A percentile compares a stretch with the other conserved stretches of the same genome.
Conservation (phyloP, 2,888 invertebrate species). For the Hipparchia semele region DNA sequence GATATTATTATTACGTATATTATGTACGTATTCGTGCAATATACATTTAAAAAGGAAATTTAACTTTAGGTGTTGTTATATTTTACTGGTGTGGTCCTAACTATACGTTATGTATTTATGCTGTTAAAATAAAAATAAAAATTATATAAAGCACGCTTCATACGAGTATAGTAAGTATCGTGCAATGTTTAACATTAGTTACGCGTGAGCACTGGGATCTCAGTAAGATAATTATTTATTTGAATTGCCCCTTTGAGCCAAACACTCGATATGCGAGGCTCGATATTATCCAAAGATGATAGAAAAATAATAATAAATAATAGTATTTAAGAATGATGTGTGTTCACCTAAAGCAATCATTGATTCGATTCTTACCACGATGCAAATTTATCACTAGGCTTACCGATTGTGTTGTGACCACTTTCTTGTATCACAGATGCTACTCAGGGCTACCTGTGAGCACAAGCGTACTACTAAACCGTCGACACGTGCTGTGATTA, state of each 20-base stretch:
- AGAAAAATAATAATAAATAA: constrained; percentile 62
- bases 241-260: neutral
- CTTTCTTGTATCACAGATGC: constrained; percentile 80
- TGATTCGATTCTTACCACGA: constrained; percentile 65
- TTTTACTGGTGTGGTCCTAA: neutral
- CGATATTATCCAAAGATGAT: constrained; percentile 53
- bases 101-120: constrained; percentile 25
- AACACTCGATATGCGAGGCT: constrained; percentile 32
- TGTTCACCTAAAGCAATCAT: constrained; percentile 70
- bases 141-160: constrained; percentile 47
- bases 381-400: constrained; percentile 77
- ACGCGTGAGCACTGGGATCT: constrained; percentile 12
- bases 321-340: constrained; percentile 50
- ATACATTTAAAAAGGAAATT: neutral
- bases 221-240: constrained; percentile 25
- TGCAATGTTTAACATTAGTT: constrained; percentile 30
- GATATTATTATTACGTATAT: neutral
- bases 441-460: constrained; percentile 75
- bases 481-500: constrained; percentile 77
- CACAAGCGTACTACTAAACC: constrained; percentile 71
- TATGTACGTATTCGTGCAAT: neutral
- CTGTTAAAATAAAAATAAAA: constrained; percentile 14
- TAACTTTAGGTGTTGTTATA: neutral
- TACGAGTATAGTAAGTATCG: constrained; percentile 39
- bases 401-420: constrained; percentile 78